Percentiles rank a stretch among this genome's conserved stretches.
phyloP scores from a whole-genome alignment of 2,113 vertebrate genomes.

The Dromaius novaehollandiae region DNA sequence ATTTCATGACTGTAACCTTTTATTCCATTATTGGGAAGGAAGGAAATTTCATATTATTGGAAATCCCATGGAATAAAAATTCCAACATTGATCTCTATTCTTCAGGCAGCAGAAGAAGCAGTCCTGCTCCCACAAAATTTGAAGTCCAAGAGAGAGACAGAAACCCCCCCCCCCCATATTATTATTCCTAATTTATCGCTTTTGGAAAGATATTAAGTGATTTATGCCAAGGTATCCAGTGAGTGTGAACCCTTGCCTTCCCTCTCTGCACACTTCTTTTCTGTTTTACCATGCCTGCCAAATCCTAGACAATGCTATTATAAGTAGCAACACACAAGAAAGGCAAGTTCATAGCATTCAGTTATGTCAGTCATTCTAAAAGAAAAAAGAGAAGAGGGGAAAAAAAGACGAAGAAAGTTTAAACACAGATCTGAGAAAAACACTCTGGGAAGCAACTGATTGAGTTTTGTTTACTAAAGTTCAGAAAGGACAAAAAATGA shows the following conservation, averaged over 20 bases:
- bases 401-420: not conserved
- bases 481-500: not conserved
- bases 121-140: not conserved
- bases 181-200: not conserved
- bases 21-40: not conserved
- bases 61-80: not conserved
- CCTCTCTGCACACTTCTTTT: accelerated
- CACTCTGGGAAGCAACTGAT: not conserved
- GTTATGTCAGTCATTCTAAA: not conserved
- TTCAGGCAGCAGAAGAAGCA: not conserved
- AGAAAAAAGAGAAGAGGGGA: accelerated
- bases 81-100: not conserved
- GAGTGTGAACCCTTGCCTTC: not conserved
- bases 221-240: not conserved
- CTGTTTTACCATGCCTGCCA: not conserved
- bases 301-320: not conserved
- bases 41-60: not conserved
- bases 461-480: not conserved
- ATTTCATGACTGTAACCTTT: not conserved
- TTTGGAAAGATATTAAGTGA: not conserved
- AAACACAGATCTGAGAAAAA: not conserved
- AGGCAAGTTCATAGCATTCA: not conserved
- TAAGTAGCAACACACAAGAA: not conserved
- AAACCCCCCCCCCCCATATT: not conserved
- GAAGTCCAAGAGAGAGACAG: not conserved